Percentiles rank a stretch among this genome's conserved stretches.
Conservation (phyloP, 2,797 vertebrate genomes). For the Gila robusta region DNA sequence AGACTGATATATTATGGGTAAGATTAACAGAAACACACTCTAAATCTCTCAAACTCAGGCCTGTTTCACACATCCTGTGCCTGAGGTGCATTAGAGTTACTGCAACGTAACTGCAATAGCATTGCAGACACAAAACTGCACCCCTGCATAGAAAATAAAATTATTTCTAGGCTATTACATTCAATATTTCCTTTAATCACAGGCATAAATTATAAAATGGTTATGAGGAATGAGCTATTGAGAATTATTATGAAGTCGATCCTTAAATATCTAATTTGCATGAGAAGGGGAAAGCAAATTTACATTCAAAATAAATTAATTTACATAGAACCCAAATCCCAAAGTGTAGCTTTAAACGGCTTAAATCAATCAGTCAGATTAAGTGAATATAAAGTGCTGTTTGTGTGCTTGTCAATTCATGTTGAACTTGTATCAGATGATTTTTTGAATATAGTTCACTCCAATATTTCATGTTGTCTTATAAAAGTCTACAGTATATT, state of each 20-base stretch:
- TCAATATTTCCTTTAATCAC: background rate
- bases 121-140: background rate
- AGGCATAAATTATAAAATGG: background rate
- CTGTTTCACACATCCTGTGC: background rate
- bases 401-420: background rate
- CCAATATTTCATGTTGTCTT: background rate
- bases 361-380: constrained; percentile 16
- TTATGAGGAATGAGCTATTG: background rate
- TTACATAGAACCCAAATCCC: constrained; percentile 10
- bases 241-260: background rate
- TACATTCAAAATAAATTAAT: constrained; percentile 1
- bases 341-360: background rate
- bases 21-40: constrained; percentile 26
- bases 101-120: background rate
- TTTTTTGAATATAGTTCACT: background rate
- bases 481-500: background rate
- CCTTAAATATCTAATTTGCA: constrained; percentile 5
- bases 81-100: background rate
- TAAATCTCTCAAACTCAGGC: constrained; percentile 7
- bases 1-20: constrained; percentile 29
- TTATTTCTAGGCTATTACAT: background rate
- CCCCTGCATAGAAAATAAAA: background rate
- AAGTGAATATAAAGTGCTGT: constrained; percentile 16
- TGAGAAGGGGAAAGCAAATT: background rate
- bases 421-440: background rate